phyloP scores from a whole-genome alignment of 2,113 vertebrate genomes.

The Manacus vitellinus region DNA sequence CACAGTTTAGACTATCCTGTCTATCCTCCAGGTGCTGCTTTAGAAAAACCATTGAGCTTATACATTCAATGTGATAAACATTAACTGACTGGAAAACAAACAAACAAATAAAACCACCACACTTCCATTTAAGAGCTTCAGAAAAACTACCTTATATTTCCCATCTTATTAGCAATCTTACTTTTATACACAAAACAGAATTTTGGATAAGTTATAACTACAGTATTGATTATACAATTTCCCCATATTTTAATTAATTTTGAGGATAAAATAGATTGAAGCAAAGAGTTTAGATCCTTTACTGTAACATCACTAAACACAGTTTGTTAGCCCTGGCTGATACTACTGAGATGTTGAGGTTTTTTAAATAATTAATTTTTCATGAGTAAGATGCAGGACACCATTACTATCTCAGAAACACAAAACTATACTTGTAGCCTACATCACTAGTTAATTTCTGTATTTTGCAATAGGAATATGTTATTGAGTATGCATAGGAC shows the following conservation, averaged over 20 bases:
- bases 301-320: background rate
- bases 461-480: background rate
- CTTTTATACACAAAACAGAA: background rate
- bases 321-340: background rate
- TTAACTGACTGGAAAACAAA: background rate
- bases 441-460: background rate
- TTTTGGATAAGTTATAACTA: background rate
- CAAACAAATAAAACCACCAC: background rate
- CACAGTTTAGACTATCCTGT: background rate
- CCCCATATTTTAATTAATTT: background rate
- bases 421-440: background rate
- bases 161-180: background rate
- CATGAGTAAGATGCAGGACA: background rate
- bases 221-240: background rate
- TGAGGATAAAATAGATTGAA: background rate
- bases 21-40: background rate
- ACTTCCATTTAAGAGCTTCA: background rate
- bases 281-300: background rate
- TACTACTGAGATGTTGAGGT: fast-evolving
- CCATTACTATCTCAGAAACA: background rate
- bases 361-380: background rate
- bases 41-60: background rate
- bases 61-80: background rate
- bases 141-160: background rate
- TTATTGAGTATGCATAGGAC: background rate